Evolutionary conservation across 1,140 invertebrate genomes (phyloP).

Genomic region (Metopolophium dirhodum): DNA sequence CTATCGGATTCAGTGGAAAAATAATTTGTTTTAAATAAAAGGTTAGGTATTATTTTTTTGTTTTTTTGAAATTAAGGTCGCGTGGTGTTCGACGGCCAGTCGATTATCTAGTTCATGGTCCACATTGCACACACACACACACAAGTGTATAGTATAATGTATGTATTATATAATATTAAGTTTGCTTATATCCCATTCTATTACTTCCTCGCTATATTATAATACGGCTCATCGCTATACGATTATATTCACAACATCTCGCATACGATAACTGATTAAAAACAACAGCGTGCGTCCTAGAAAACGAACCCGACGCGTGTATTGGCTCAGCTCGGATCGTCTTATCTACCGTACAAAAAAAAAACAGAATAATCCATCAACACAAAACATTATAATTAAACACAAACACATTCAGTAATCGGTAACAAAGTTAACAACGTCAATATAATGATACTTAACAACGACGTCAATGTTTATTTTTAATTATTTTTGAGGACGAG

Average conservation of each 20-base stretch:
- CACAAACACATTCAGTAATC: background rate
- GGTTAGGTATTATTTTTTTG: background rate
- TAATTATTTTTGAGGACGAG: conserved; percentile 22
- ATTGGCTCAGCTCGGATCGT: background rate
- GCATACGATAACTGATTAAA: background rate
- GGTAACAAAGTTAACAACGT: conserved; percentile 10
- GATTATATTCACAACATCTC: background rate
- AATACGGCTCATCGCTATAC: background rate
- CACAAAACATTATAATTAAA: conserved; percentile 28
- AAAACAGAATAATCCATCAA: background rate
- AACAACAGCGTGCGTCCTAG: background rate
- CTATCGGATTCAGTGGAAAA: background rate
- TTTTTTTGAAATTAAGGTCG: background rate
- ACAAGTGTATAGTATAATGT: background rate
- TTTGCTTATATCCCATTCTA: background rate
- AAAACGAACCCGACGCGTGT: background rate
- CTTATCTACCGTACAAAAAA: background rate
- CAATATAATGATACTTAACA: background rate
- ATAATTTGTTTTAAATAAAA: background rate
- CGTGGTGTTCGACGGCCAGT: background rate
- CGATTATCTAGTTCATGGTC: background rate
- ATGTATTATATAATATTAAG: background rate
- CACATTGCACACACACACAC: background rate
- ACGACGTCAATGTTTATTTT: conserved; percentile 18
- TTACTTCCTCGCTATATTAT: background rate